Percentiles rank a stretch among this genome's conserved stretches.
Evolutionary conservation across 2,113 vertebrate genomes (phyloP).

Genomic region (Etheostoma cragini): DNA sequence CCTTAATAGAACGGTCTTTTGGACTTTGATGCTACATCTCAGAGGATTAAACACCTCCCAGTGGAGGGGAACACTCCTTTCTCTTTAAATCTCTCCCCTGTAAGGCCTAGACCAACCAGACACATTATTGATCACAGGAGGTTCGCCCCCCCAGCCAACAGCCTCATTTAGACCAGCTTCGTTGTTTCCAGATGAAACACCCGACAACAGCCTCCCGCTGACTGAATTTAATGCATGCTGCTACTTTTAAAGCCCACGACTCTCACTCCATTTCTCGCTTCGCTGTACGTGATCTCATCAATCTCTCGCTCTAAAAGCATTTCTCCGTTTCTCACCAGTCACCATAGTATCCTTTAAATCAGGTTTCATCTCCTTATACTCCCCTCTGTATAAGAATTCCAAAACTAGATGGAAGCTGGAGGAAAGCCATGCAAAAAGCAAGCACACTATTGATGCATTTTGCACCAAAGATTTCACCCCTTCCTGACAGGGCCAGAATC

Average conservation of each 20-base stretch:
- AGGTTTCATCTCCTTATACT: slow-evolving; percentile 6
- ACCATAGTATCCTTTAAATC: slow-evolving; percentile 20
- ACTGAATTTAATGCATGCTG: slow-evolving; percentile 62
- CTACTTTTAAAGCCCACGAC: slow-evolving; percentile 52
- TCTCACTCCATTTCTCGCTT: slow-evolving; percentile 41
- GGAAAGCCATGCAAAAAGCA: neutral
- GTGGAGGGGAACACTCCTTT: slow-evolving; percentile 31
- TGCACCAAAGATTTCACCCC: neutral
- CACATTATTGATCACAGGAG: slow-evolving; percentile 71
- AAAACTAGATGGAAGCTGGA: slow-evolving; percentile 11
- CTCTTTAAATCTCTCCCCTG: slow-evolving; percentile 59
- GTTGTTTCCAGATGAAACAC: slow-evolving; percentile 74
- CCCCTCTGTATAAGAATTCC: neutral
- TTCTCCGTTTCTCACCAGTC: slow-evolving; percentile 7
- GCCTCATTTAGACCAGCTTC: slow-evolving; percentile 70
- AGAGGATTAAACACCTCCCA: slow-evolving; percentile 55
- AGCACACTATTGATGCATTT: neutral
- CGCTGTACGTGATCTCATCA: slow-evolving; percentile 36
- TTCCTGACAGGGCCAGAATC: neutral
- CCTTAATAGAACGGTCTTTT: slow-evolving; percentile 44
- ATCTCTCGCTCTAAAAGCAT: slow-evolving; percentile 35
- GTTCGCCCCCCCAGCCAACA: slow-evolving; percentile 40
- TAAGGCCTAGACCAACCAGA: slow-evolving; percentile 33
- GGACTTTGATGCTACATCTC: slow-evolving; percentile 60
- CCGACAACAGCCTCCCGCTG: slow-evolving; percentile 53